phyloP scores from a whole-genome alignment of 2,113 vertebrate genomes.

The Pelobates fuscus region DNA sequence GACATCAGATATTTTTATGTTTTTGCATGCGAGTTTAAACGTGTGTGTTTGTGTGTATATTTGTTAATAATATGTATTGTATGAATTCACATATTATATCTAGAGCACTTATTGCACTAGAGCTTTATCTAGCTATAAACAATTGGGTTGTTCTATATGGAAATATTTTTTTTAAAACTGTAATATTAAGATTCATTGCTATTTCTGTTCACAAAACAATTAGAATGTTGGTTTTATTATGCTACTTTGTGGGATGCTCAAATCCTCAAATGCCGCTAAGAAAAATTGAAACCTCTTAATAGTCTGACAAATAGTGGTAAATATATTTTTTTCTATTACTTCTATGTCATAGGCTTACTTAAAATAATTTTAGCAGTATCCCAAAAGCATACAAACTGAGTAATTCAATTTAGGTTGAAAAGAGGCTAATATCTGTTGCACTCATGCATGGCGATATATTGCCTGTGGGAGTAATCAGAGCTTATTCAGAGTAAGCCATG shows the following conservation, averaged over 20 bases:
- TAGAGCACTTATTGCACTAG: too few relatives aligned
- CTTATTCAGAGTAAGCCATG: conserved; percentile 17
- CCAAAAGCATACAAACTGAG: not conserved
- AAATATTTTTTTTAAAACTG: too few relatives aligned
- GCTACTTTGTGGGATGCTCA: not conserved
- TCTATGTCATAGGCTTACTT: not conserved
- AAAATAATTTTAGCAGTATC: not conserved
- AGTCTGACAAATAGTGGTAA: not conserved
- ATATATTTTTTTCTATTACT: not conserved
- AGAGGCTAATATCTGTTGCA: not conserved
- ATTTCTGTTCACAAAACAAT: too few relatives aligned
- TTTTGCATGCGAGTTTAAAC: too few relatives aligned
- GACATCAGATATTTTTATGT: too few relatives aligned
- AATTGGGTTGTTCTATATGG: too few relatives aligned
- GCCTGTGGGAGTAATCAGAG: conserved; percentile 20
- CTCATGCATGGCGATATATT: not conserved
- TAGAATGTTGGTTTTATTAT: too few relatives aligned
- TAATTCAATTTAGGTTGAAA: not conserved
- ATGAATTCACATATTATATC: too few relatives aligned
- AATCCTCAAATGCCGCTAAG: not conserved
- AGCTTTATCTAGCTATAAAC: too few relatives aligned
- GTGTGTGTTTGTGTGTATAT: not conserved
- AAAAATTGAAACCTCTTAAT: not conserved
- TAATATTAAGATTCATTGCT: too few relatives aligned
- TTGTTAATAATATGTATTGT: not conserved